Conservation (phyloP, 2,888 invertebrate genomes). For the Synergus umbraculus region DNA sequence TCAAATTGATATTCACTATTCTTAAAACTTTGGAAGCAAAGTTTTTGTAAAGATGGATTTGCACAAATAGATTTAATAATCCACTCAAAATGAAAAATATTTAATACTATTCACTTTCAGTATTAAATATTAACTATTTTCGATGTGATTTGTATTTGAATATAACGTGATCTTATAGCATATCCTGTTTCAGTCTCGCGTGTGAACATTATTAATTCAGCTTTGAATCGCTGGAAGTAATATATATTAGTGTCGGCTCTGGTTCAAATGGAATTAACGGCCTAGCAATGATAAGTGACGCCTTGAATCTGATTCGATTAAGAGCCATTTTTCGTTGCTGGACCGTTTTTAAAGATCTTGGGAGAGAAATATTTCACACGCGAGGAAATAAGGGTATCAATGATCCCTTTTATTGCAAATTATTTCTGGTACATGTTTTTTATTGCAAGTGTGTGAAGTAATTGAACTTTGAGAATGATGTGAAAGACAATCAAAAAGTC, state of each 20-base stretch:
- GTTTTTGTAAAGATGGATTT: too few species aligned
- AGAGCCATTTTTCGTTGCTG: slow-evolving; percentile 63
- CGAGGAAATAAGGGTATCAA: not conserved
- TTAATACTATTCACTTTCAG: too few species aligned
- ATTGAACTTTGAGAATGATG: too few species aligned
- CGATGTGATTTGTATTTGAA: too few species aligned
- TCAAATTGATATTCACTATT: not conserved
- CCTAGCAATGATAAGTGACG: slow-evolving; percentile 69
- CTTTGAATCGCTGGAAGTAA: slow-evolving; percentile 1
- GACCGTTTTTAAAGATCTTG: not conserved
- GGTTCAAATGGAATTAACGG: slow-evolving; percentile 72
- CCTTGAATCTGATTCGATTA: slow-evolving; percentile 73
- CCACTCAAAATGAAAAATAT: too few species aligned
- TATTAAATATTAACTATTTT: too few species aligned
- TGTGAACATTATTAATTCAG: not conserved
- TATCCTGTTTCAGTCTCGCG: not conserved
- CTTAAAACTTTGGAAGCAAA: not conserved
- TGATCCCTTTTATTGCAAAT: not conserved
- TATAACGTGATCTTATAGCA: not conserved
- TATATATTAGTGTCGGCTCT: slow-evolving; percentile 57
- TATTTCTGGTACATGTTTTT: not conserved
- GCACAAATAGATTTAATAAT: too few species aligned
- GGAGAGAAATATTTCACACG: slow-evolving; percentile 9
- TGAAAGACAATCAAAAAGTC: too few species aligned
- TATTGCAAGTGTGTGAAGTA: too few species aligned